Evolutionary conservation across 2,888 invertebrate species (phyloP), one percentile per base, ranked within the genome.

Genomic region (Polydrusus cervinus): DNA sequence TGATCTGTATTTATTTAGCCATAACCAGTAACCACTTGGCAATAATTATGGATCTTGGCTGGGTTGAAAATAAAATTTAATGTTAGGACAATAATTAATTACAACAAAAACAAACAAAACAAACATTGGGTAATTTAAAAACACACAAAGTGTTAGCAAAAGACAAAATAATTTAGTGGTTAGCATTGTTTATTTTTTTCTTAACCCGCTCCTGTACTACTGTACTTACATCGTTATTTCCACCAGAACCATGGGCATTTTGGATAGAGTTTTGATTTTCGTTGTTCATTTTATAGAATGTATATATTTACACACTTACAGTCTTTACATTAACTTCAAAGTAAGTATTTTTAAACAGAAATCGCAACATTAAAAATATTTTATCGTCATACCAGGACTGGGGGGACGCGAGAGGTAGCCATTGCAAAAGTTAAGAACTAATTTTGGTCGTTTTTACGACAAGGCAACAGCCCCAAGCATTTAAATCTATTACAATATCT

Each of bases 351-450:
- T 57, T 65, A 79, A 82, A 81, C 83, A 82, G 78, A 81, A 84
- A 83, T 81, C 81, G 85, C 86, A 86, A 87, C 85, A 86, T 86
- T 86, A 87, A 87, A 84, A 84, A 84, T 81, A 60, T 45, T 60
- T 60, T 30, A 34, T 43, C 47, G 89, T 90, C 90, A 90, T 90
- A 90, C 91, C 87, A 89, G 89, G 90, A 89, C 89, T 90, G 89
- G 91, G 90, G 91, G 81, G 82, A 82, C 82, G 81, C 82, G 80
- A 82, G 81, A 82, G 80, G 81, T 81, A 81, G 81, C 82, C 81
- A 81, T 81, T 81, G 79, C 81, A 78, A 79, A 78, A 77, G 69
- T 79, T 74, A 62, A 72, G 71, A 76, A 80, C 70, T 74, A 64
- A 69, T 79, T 82, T 81, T 78, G 78, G 14, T 25, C 45, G 47